These are phyloP conservation scores for Eurytoma californica DNA, from an alignment of 2,888 invertebrate genomes.

Conservation along the genomic window DNA sequence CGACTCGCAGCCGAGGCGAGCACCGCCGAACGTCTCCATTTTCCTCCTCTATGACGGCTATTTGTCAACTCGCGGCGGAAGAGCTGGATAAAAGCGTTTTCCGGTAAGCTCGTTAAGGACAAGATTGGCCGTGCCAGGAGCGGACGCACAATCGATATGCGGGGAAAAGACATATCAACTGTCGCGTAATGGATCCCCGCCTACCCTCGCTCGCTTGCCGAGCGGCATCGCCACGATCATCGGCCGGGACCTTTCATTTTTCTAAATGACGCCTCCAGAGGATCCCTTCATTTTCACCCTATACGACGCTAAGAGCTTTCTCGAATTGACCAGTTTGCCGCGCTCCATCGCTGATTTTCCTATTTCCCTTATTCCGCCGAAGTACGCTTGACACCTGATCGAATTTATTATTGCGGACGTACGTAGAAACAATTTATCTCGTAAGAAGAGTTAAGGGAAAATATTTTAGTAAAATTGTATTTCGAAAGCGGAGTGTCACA, in stretches of 20 bases:
- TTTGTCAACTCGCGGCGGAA: slow-evolving; percentile 35
- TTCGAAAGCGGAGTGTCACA: no score
- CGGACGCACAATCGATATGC: slow-evolving; percentile 46
- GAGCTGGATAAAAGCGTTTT: slow-evolving; percentile 54
- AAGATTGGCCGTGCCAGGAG: slow-evolving; percentile 37
- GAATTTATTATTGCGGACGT: no score
- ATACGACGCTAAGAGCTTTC: not conserved
- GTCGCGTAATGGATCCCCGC: slow-evolving; percentile 42
- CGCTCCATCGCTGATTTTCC: not conserved
- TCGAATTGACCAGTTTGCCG: slow-evolving; percentile 4
- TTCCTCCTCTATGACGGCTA: slow-evolving; percentile 44
- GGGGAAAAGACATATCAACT: slow-evolving; percentile 49
- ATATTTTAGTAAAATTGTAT: no score
- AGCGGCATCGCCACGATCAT: not conserved
- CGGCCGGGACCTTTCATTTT: slow-evolving; percentile 15
- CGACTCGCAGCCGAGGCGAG: not conserved
- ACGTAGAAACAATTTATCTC: no score
- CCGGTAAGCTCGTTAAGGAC: slow-evolving; percentile 54
- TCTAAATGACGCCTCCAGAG: not conserved
- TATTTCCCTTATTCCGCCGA: not conserved
- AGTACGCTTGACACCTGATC: not conserved
- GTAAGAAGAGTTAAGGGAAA: no score
- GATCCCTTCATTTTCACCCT: slow-evolving; percentile 19
- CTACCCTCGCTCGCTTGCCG: not conserved
- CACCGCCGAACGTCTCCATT: slow-evolving; percentile 23